Evolutionary conservation across 2,113 vertebrate genomes (phyloP).

Genomic region (Chroicocephalus ridibundus): DNA sequence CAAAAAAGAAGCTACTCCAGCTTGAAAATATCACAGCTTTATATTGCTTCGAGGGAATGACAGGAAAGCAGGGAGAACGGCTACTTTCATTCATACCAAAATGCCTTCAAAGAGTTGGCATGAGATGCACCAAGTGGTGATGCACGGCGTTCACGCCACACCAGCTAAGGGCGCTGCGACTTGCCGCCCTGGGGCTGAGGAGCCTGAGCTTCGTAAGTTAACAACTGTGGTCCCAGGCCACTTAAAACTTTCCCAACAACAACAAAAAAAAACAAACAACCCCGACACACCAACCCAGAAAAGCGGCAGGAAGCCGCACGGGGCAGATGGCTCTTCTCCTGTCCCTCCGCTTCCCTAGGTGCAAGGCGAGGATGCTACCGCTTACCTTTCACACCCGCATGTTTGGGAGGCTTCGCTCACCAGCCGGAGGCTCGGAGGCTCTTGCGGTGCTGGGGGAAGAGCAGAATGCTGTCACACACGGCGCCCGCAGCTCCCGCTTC

Average conservation of each 20-base stretch:
- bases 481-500: not conserved
- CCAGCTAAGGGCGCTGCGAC: not conserved
- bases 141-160: accelerated
- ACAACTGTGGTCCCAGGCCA: not conserved
- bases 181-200: not conserved
- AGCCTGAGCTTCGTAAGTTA: not conserved
- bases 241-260: not conserved
- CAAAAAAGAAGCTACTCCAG: not conserved
- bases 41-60: not conserved
- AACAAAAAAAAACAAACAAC: no score
- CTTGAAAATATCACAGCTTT: not conserved
- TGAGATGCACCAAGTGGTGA: not conserved
- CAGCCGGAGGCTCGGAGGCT: not conserved
- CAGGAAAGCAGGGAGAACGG: not conserved
- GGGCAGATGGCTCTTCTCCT: not conserved
- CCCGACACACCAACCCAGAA: no score
- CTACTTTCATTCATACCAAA: not conserved
- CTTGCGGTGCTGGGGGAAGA: not conserved
- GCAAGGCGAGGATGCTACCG: not conserved
- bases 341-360: not conserved
- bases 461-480: not conserved
- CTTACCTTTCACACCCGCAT: not conserved
- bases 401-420: not conserved
- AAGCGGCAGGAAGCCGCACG: not conserved
- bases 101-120: not conserved